Conservation (phyloP, 2,113 vertebrate species). For the Xyliphius kryptos region DNA sequence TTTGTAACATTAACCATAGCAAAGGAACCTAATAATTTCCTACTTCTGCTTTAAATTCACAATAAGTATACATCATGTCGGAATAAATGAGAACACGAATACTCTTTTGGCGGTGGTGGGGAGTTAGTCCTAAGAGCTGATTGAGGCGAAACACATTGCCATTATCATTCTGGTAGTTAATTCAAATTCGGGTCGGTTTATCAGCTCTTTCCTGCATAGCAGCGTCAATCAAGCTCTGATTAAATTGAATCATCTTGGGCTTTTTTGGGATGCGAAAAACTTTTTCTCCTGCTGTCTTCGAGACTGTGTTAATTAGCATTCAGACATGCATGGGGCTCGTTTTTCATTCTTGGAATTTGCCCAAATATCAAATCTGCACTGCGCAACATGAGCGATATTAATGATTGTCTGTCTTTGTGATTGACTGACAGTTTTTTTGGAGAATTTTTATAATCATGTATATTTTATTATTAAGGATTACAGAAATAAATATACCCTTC, state of each 20-base stretch:
- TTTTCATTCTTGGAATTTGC: slow-evolving; percentile 22
- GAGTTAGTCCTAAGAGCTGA: no score
- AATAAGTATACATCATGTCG: no score
- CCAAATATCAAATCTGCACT: slow-evolving; percentile 23
- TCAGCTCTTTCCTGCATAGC: slow-evolving; percentile 31
- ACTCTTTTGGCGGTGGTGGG: no score
- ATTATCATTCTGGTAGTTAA: slow-evolving; percentile 36
- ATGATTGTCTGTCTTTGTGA: slow-evolving; percentile 1
- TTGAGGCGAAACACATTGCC: no score
- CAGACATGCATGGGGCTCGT: slow-evolving; percentile 11
- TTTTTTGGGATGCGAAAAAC: slow-evolving; percentile 39
- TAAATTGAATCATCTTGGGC: slow-evolving; percentile 30
- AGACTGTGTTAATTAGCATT: slow-evolving; percentile 40
- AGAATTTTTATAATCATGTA: no score
- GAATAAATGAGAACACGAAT: no score
- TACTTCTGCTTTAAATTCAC: no score
- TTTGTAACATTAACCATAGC: no score
- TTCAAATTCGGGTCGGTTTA: slow-evolving; percentile 43
- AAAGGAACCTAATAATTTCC: no score
- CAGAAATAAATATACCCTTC: no score
- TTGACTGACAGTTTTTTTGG: slow-evolving; percentile 17
- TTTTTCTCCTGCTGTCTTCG: slow-evolving; percentile 28
- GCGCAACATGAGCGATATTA: slow-evolving; percentile 13
- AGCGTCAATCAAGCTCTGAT: slow-evolving; percentile 43
- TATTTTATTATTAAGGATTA: no score